phyloP scores from a whole-genome alignment of 2,888 invertebrate species.

The Scaptomyza polygonia region DNA sequence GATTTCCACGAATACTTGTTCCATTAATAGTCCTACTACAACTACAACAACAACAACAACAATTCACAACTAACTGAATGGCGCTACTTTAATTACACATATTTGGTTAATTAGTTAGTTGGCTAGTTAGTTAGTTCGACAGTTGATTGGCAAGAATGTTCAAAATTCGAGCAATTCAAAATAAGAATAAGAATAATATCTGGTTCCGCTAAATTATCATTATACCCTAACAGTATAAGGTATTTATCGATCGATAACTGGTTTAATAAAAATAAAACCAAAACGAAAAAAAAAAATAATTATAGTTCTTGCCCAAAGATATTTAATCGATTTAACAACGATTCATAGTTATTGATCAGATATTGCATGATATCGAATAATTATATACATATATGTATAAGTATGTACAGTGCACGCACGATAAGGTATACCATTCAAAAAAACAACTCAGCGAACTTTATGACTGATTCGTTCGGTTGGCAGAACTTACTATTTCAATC shows the following conservation, averaged over 20 bases:
- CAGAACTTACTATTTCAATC: too few species aligned
- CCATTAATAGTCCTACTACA: constrained; percentile 12
- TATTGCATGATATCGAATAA: neutral
- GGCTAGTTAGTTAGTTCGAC: neutral
- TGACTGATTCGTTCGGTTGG: too few species aligned
- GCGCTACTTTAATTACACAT: constrained; percentile 29
- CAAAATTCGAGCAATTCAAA: constrained; percentile 5
- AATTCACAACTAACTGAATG: constrained; percentile 14
- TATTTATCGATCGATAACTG: neutral
- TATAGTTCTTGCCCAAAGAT: neutral
- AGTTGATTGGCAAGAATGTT: constrained; percentile 16
- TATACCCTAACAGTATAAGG: neutral
- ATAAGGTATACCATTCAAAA: too few species aligned
- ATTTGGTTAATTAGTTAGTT: constrained; percentile 26
- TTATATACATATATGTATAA: neutral
- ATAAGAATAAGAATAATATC: constrained; percentile 6
- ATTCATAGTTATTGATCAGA: neutral
- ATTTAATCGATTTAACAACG: neutral
- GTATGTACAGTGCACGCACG: neutral
- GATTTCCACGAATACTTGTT: constrained; percentile 25
- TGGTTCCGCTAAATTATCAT: constrained; percentile 1
- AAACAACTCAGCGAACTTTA: neutral
- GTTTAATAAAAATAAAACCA: neutral
- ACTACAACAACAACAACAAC: neutral
- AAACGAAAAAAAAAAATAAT: too few species aligned